Evolutionary conservation across 2,113 vertebrate genomes (phyloP), one percentile per base, ranked within the genome.

Genomic region (Vulpes lagopus): DNA sequence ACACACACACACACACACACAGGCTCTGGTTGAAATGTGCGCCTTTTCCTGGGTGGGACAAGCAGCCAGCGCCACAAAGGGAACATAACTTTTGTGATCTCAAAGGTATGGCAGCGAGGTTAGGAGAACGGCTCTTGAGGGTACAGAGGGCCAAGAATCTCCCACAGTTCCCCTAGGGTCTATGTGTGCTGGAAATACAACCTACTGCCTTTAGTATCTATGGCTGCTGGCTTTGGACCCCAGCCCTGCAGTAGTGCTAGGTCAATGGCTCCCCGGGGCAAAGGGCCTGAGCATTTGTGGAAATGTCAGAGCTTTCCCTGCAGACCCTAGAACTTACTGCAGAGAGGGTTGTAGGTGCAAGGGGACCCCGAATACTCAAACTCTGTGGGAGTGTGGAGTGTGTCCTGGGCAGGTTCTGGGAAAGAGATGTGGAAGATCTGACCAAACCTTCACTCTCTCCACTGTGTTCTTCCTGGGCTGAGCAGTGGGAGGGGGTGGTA

Each of bases 11-110:
- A 65, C 76, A 23, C 27, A 1, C 5, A 15, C 17, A 1, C 60
- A 49, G 17, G 12, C 30, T 38, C 43, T 76, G 49, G n/a, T 38
- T 80, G 86, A 91, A 95, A 64, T 55, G 60, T 59, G 71, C 17
- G 32, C 88, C 80, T 64, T 71, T 89, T 88, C 65, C 65, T 94
- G 80, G 92, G 94, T 94, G 76, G 92, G 94, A 96, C 92, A 43
- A 78, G 83, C 62, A 32, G 89, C 35, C 49, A 4, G 65, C 84
- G 80, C 49, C 51, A 64, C 32, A 35, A 84, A 80, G 73, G 86
- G 57, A 89, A 94, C 94, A 55, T 62, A 95, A 98, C 80, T 98
- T 98, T 80, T 89, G 51, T n/a, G 20, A 73, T 85, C 87, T 88
- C 16, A 30, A 5, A 71, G 81, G 16, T 84, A 0, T 64, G 55